phyloP scores from a whole-genome alignment of 2,888 invertebrate genomes.

The Drosophila colorata region DNA sequence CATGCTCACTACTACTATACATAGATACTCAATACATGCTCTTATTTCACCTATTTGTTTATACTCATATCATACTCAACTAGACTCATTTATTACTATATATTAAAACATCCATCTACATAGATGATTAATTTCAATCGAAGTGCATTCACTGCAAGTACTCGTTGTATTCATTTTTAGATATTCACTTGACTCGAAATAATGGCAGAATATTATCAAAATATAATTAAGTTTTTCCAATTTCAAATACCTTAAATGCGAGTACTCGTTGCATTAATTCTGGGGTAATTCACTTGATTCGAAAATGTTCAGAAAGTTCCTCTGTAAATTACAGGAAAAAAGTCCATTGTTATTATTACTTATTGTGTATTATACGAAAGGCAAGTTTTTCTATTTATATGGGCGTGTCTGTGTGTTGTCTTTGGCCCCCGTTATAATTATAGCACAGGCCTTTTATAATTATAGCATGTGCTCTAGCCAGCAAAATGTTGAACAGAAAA shows the following conservation, averaged over 20 bases:
- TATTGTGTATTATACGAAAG: slow-evolving; percentile 23
- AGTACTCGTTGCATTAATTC: slow-evolving; percentile 2
- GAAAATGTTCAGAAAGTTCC: neutral
- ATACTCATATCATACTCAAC: too few species aligned
- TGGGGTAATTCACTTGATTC: slow-evolving; percentile 6
- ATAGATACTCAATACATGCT: neutral
- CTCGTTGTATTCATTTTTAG: too few species aligned
- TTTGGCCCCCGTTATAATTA: slow-evolving; percentile 72
- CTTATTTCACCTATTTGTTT: too few species aligned
- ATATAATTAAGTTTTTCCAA: too few species aligned
- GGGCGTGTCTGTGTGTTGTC: slow-evolving; percentile 65
- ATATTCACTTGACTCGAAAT: too few species aligned
- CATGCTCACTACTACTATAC: neutral
- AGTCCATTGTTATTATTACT: slow-evolving; percentile 4
- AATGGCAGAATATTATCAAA: neutral
- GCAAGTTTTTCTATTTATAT: slow-evolving; percentile 67
- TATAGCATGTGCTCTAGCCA: slow-evolving; percentile 59
- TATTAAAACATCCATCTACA: too few species aligned
- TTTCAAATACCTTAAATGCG: neutral
- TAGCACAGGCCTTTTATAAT: slow-evolving; percentile 73
- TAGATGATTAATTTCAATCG: too few species aligned
- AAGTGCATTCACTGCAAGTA: too few species aligned
- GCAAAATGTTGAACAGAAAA: slow-evolving; percentile 44
- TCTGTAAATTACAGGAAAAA: neutral
- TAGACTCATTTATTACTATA: too few species aligned